Percentiles rank a stretch among this genome's conserved stretches.
phyloP scores from a whole-genome alignment of 2,888 invertebrate genomes.

The Labia minor region DNA sequence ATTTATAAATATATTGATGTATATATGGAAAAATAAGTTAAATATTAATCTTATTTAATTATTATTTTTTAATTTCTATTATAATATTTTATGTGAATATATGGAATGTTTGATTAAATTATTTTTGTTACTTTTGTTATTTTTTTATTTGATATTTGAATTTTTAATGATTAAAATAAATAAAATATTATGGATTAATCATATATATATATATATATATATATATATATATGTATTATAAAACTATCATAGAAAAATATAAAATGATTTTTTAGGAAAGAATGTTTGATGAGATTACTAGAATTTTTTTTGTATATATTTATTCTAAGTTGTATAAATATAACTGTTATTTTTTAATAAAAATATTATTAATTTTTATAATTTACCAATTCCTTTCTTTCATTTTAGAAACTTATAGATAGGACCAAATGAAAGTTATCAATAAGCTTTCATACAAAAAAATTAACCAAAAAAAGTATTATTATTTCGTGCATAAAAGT shows the following conservation, averaged over 20 bases:
- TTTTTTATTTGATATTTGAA: neutral
- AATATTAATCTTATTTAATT: neutral
- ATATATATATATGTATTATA: too few relatives aligned
- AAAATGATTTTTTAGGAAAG: too few relatives aligned
- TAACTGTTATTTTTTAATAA: conserved; percentile 6
- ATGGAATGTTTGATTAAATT: neutral
- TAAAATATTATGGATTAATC: too few relatives aligned
- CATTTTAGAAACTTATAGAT: too few relatives aligned
- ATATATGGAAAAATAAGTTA: neutral
- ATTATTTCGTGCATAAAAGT: too few relatives aligned
- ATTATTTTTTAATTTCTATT: neutral
- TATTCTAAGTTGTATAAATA: neutral
- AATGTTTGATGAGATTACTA: neutral
- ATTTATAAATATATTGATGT: neutral
- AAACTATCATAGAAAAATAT: too few relatives aligned
- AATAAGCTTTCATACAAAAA: too few relatives aligned
- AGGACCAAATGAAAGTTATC: too few relatives aligned
- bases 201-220: too few relatives aligned
- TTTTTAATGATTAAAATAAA: neutral
- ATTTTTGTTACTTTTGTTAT: neutral
- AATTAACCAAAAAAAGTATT: too few relatives aligned
- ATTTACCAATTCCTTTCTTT: too few relatives aligned
- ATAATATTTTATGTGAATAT: neutral
- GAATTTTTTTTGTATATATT: neutral
- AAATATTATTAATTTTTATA: neutral